phyloP scores from a whole-genome alignment of 2,113 vertebrate genomes.

The Oriolus oriolus region DNA sequence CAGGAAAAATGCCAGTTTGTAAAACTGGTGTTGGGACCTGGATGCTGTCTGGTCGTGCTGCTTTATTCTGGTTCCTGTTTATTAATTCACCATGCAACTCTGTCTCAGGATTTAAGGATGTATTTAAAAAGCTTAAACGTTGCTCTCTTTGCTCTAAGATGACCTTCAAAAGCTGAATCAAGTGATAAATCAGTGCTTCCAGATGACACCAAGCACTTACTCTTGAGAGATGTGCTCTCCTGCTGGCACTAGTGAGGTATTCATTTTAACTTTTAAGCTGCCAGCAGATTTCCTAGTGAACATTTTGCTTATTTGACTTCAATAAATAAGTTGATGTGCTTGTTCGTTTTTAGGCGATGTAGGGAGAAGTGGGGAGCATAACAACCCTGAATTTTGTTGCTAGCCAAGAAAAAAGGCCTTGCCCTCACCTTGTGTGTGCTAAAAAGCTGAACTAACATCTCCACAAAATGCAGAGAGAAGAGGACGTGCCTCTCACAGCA shows the following conservation, averaged over 20 bases:
- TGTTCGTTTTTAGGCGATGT: neutral
- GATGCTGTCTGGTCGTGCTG: rapidly evolving
- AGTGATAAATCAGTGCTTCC: neutral
- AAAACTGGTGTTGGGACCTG: neutral
- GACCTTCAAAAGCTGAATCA: constrained; percentile 32
- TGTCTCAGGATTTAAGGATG: neutral
- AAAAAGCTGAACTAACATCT: neutral
- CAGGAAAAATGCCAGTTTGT: neutral
- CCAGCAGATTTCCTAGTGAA: neutral
- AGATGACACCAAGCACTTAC: neutral
- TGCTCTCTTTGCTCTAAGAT: neutral
- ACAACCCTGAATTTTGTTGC: neutral
- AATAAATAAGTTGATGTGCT: neutral
- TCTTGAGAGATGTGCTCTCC: neutral
- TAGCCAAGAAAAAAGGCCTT: neutral
- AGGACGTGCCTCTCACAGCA: neutral
- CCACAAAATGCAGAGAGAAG: neutral
- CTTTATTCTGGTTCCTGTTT: neutral
- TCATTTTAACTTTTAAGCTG: neutral
- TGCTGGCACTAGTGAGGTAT: neutral
- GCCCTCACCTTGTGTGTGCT: neutral
- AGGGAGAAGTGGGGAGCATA: neutral
- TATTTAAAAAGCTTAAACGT: neutral
- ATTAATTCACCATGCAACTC: neutral
- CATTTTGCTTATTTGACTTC: neutral